Evolutionary conservation across 1,140 invertebrate species (phyloP).

Genomic region (Sycobia sp.): DNA sequence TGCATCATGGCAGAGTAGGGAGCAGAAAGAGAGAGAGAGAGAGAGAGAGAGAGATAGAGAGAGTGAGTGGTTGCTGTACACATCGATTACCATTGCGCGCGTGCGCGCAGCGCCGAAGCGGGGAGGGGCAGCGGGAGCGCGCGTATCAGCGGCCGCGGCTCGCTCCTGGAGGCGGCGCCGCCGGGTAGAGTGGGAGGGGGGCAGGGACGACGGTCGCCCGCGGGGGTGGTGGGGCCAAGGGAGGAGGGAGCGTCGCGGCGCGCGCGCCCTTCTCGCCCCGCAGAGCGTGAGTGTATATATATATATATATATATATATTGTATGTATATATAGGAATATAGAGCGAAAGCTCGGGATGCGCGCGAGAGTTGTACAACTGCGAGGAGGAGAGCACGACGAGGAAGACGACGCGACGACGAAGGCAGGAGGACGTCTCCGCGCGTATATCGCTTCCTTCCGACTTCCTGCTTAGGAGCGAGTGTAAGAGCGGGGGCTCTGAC

Average conservation of each 20-base stretch:
- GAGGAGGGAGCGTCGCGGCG: slow-evolving; percentile 48
- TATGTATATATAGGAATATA: too few species aligned
- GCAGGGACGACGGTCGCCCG: slow-evolving; percentile 1
- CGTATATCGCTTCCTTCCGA: slow-evolving; percentile 43
- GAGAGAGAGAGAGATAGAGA: too few species aligned
- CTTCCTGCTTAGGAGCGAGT: too few species aligned
- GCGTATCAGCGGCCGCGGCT: slow-evolving; percentile 34
- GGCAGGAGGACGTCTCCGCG: not conserved
- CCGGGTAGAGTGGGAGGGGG: not conserved
- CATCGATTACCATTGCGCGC: too few species aligned
- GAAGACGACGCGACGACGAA: not conserved
- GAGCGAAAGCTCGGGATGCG: slow-evolving; percentile 62
- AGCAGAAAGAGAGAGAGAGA: too few species aligned
- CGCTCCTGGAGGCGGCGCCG: slow-evolving; percentile 22
- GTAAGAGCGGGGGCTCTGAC: too few species aligned
- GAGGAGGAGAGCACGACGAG: not conserved
- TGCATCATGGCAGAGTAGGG: too few species aligned
- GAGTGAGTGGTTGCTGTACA: too few species aligned
- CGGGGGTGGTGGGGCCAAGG: not conserved
- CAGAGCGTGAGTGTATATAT: too few species aligned
- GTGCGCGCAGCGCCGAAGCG: not conserved
- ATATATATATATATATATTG: too few species aligned
- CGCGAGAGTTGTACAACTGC: slow-evolving; percentile 56
- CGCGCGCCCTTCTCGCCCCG: slow-evolving; percentile 54
- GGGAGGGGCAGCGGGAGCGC: slow-evolving; percentile 11